Conservation (phyloP, 1,140 invertebrate genomes). For the Trinorchestia longiramus region DNA sequence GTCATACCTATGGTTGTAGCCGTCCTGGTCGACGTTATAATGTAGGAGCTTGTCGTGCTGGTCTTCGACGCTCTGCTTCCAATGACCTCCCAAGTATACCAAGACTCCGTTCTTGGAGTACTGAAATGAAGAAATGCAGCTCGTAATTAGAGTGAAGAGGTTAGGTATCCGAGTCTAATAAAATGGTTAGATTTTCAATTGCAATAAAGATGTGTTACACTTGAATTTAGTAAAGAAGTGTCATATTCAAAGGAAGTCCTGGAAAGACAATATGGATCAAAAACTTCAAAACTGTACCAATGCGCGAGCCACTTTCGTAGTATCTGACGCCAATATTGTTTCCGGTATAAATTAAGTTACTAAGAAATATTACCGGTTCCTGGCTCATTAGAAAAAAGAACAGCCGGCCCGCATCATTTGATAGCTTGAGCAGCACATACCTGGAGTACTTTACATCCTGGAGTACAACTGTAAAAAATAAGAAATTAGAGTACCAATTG, state of each 20-base stretch:
- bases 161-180: neutral
- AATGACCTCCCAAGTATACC: constrained; percentile 28
- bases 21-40: constrained; percentile 15
- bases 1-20: constrained; percentile 34
- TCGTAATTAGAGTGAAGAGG: too few species aligned
- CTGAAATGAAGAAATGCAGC: neutral
- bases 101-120: neutral
- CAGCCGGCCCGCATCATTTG: too few species aligned
- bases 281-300: too few species aligned
- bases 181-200: neutral
- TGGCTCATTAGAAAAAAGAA: too few species aligned
- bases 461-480: too few species aligned
- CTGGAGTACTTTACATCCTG: too few species aligned
- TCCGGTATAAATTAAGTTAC: too few species aligned
- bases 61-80: neutral
- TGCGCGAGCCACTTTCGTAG: too few species aligned
- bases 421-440: too few species aligned
- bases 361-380: too few species aligned
- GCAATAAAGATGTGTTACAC: neutral
- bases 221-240: neutral
- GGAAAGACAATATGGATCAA: neutral
- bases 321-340: too few species aligned
- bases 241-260: neutral
- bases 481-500: too few species aligned
- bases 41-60: neutral